Conservation (phyloP, 2,797 vertebrate species). For the Gymnoscopelus braueri region DNA sequence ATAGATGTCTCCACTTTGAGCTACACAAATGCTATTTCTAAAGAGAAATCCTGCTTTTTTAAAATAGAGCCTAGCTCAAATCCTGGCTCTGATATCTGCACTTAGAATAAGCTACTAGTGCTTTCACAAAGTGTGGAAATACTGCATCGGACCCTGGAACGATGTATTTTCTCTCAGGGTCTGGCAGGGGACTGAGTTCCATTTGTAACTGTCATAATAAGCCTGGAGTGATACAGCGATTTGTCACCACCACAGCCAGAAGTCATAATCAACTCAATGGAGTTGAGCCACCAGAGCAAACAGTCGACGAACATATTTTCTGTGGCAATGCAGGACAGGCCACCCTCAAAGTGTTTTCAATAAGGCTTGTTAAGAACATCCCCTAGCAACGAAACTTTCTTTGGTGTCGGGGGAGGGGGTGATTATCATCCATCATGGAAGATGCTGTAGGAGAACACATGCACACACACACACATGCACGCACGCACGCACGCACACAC, state of each 20-base stretch:
- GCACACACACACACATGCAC: too few species aligned
- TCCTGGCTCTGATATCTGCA: not conserved
- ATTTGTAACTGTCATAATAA: too few species aligned
- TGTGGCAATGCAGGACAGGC: conserved; percentile 34
- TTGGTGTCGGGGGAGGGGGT: too few species aligned
- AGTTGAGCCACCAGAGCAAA: not conserved
- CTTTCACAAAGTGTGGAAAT: conserved; percentile 4
- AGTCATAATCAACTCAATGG: not conserved
- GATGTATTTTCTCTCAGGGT: not conserved
- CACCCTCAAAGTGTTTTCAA: conserved; percentile 8
- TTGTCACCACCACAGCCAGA: conserved; percentile 6
- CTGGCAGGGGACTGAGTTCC: too few species aligned
- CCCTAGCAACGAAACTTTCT: not conserved
- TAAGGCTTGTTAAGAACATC: not conserved
- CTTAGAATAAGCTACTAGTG: not conserved
- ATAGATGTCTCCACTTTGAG: too few species aligned
- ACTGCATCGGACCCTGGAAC: not conserved
- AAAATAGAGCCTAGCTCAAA: not conserved
- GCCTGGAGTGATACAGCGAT: not conserved
- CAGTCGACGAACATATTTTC: conserved; percentile 25
- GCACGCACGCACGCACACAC: too few species aligned
- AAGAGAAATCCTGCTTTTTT: too few species aligned
- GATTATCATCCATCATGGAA: too few species aligned
- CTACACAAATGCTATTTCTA: too few species aligned
- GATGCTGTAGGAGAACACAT: too few species aligned